These are phyloP conservation scores for Cyphomyrus plagiostoma DNA, from an alignment of 2,113 vertebrate species.

Conservation along the genomic window DNA sequence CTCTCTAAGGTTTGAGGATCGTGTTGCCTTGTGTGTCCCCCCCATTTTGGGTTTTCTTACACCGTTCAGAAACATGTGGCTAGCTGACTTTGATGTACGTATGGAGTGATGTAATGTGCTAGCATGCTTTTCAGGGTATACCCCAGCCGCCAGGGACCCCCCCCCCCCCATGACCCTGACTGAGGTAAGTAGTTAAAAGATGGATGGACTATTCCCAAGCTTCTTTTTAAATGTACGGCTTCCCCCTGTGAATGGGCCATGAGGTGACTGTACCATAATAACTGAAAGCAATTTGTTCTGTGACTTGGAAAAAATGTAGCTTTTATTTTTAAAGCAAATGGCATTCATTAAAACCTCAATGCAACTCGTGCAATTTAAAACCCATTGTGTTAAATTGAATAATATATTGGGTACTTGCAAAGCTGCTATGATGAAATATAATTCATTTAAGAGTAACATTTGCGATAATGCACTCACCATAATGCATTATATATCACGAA, in stretches of 20 bases:
- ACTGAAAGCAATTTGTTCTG: not conserved
- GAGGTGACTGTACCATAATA: not conserved
- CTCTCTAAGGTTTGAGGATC: not conserved
- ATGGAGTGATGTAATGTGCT: not conserved
- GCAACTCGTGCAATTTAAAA: not conserved
- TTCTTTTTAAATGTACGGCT: not conserved
- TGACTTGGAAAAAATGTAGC: not conserved
- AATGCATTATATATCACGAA: not conserved
- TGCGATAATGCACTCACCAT: not conserved
- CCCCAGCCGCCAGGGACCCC: not conserved
- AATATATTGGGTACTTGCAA: not conserved
- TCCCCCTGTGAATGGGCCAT: not conserved
- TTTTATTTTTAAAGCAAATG: conserved; percentile 7
- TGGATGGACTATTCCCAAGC: not conserved
- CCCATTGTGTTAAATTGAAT: not conserved
- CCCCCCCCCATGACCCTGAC: not conserved
- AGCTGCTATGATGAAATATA: not conserved
- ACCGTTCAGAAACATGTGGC: not conserved
- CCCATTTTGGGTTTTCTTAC: not conserved
- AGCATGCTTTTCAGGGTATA: not conserved
- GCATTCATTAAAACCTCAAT: not conserved
- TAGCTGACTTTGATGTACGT: not conserved
- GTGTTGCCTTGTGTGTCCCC: not conserved
- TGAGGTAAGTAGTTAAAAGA: not conserved
- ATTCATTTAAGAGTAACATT: not conserved